Percentiles rank a stretch among this genome's conserved stretches.
Evolutionary conservation across 2,113 vertebrate species (phyloP).

Genomic region (Neopipo cinnamomea): DNA sequence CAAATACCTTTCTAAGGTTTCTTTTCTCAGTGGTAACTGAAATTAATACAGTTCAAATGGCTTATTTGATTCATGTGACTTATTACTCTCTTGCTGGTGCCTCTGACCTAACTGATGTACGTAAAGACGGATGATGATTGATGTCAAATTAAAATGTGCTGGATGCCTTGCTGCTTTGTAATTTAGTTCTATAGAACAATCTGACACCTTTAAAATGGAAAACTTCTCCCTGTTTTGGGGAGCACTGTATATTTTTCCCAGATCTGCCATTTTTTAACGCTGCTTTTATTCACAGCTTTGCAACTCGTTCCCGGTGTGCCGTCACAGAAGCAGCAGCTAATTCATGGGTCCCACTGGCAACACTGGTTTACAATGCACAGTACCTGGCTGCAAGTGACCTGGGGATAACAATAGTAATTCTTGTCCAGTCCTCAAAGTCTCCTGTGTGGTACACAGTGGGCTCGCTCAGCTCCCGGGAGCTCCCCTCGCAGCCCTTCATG

Average conservation of each 20-base stretch:
- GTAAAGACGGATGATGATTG: neutral
- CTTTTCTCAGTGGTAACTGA: neutral
- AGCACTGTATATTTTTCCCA: neutral
- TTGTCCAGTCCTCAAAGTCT: constrained; percentile 95
- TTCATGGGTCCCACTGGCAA: accelerated
- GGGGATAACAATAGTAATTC: constrained; percentile 88
- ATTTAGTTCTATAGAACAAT: neutral
- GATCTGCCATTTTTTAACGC: neutral
- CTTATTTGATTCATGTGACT: neutral
- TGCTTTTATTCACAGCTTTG: neutral
- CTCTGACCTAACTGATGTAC: neutral
- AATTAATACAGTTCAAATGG: neutral
- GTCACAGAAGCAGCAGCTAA: neutral
- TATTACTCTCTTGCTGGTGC: neutral
- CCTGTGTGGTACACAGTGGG: constrained; percentile 87
- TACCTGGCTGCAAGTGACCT: constrained; percentile 92
- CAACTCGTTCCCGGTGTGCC: neutral
- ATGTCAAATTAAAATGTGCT: neutral
- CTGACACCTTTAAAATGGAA: neutral
- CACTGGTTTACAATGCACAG: neutral
- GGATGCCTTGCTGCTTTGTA: neutral
- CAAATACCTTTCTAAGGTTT: neutral
- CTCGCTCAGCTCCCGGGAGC: constrained; percentile 86
- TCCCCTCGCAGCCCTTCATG: constrained; percentile 86
- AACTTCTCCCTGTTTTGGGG: neutral